A percentile compares a stretch with the other conserved stretches of the same genome.
phyloP scores from a whole-genome alignment of 1,140 invertebrate species.

The Metopolophium dirhodum region DNA sequence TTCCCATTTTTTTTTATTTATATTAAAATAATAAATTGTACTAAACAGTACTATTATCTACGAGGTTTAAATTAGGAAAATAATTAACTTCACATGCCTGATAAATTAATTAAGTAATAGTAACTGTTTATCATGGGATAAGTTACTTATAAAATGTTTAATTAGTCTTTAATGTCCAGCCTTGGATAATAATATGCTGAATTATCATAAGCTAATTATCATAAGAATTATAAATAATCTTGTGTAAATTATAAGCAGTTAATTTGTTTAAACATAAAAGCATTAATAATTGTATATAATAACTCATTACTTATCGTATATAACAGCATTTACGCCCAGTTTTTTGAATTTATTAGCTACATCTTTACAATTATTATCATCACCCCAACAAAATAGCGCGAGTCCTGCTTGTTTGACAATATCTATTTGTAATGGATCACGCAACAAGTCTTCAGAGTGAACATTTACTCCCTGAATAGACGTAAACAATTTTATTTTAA shows the following conservation, averaged over 20 bases:
- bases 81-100: neutral
- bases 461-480: constrained; percentile 79
- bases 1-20: no score
- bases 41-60: no score
- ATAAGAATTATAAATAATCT: neutral
- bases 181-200: neutral
- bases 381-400: constrained; percentile 95
- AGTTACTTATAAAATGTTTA: neutral
- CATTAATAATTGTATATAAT: neutral
- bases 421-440: constrained; percentile 77
- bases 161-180: neutral
- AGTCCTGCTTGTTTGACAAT: constrained; percentile 78
- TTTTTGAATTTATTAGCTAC: constrained; percentile 86
- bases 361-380: constrained; percentile 89
- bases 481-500: neutral
- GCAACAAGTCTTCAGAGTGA: constrained; percentile 87
- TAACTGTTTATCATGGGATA: neutral
- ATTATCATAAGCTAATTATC: neutral
- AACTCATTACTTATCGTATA: constrained; percentile 80
- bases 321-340: constrained; percentile 88
- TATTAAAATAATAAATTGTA: no score
- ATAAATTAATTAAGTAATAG: neutral
- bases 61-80: no score
- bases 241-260: neutral
- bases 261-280: neutral